Base-by-base conservation (phyloP, 2,113 vertebrate genomes). In the Pitta sordida region DNA sequence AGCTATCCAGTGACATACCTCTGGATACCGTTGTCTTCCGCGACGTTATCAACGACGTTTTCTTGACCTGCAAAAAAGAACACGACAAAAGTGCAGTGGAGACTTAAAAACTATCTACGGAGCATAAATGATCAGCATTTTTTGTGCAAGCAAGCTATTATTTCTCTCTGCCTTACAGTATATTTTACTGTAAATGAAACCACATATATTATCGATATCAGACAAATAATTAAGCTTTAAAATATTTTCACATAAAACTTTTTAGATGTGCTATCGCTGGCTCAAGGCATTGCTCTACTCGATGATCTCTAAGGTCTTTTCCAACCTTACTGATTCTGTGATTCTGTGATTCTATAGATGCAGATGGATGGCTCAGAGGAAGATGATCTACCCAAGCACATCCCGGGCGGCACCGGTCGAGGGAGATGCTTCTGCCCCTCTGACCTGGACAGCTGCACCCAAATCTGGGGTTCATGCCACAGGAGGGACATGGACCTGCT, bases 1-100 rank as follows among this genome's bases (percentile, higher is more conserved):
- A n/a, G n/a, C n/a, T n/a, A 78, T 6, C 5, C 36, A 53, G 23
- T 32, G 6, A 93, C 97, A 51, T 97, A 98, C 98, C 8, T 13
- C 20, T 70, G 43, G 4, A 44, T 16, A 52, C 24, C 2, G 0
- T 49, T 48, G 75, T 96, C 86, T 48, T 95, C 93, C 48, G 10
- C 4, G 10, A 19, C 0, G 7, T 65, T 7, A 49, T 94, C 88
- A 20, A 10, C 15, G 77, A 13, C 34, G 56, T 41, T 69, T 84
- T 94, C 91, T 94, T 97, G 34, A 88, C 14, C 98, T 98, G 80
- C 23, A 95, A 94, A 96, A 81, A 95, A 95, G 32, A 92, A 65
- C 1, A 0, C 53, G 44, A 88, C 39, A 85, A 55, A 60, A 39
- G 7, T 32, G 6, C 13, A 82, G 48, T 6, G 29, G 19, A 77